These are phyloP conservation scores for Brachypterus glaber DNA, from an alignment of 2,888 invertebrate species.

Conservation along the genomic window DNA sequence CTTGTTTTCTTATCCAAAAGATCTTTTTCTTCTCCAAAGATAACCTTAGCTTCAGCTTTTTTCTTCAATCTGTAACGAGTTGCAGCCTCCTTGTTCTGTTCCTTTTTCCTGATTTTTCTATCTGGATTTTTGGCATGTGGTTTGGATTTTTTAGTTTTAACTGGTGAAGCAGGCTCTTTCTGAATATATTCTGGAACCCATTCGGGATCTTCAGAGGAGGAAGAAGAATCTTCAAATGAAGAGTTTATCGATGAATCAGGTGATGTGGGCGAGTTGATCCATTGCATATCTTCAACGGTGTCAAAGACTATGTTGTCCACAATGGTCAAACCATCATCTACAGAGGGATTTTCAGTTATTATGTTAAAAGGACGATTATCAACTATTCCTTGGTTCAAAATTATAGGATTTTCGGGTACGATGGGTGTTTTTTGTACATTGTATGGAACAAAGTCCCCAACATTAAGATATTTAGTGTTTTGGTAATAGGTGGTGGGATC, in stretches of 20 bases:
- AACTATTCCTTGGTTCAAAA: slow-evolving; percentile 22
- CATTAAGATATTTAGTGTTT: slow-evolving; percentile 12
- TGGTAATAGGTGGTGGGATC: slow-evolving; percentile 28
- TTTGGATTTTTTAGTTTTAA: too few species aligned
- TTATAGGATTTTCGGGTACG: slow-evolving; percentile 27
- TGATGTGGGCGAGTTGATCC: slow-evolving; percentile 29
- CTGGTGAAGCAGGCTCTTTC: too few species aligned
- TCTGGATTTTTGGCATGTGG: too few species aligned
- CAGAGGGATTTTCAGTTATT: slow-evolving; percentile 40
- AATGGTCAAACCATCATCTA: slow-evolving; percentile 49
- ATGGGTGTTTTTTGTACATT: slow-evolving; percentile 16
- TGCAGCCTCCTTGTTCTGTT: slow-evolving; percentile 87
- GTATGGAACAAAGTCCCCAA: slow-evolving; percentile 3
- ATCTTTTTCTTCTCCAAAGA: slow-evolving; percentile 62
- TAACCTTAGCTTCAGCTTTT: slow-evolving; percentile 73
- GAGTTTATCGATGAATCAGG: slow-evolving; percentile 33
- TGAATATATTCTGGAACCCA: slow-evolving; percentile 39
- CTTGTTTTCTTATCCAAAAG: slow-evolving; percentile 56
- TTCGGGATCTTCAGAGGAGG: slow-evolving; percentile 45
- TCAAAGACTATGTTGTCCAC: slow-evolving; percentile 67
- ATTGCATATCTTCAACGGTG: slow-evolving; percentile 53
- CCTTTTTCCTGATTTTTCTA: slow-evolving; percentile 77
- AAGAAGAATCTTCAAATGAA: slow-evolving; percentile 39
- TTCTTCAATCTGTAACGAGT: slow-evolving; percentile 85
- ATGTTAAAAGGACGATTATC: slow-evolving; percentile 31